Evolutionary conservation across 2,797 vertebrate genomes (phyloP).

Genomic region (Chelmon rostratus): DNA sequence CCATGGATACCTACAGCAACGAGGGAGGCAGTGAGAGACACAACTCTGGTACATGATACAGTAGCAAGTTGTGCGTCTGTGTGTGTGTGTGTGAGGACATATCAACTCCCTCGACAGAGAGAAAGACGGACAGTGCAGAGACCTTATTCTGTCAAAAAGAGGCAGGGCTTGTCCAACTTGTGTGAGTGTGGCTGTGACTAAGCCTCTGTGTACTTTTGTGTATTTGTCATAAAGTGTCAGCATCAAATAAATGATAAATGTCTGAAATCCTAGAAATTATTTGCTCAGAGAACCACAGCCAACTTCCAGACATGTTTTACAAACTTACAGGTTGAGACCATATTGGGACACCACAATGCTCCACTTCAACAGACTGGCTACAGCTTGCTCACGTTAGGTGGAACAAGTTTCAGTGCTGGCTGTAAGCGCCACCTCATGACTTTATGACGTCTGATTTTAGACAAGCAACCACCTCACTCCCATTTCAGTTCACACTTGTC

Average conservation of each 20-base stretch:
- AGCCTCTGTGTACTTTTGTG: constrained; percentile 3
- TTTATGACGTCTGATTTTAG: too few species aligned
- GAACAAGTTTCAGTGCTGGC: too few species aligned
- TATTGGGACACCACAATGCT: too few species aligned
- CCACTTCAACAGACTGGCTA: too few species aligned
- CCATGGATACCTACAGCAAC: constrained; percentile 94
- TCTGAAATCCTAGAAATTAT: constrained; percentile 14
- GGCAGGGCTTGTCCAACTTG: neutral
- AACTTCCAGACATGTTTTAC: constrained; percentile 32
- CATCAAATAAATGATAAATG: constrained; percentile 28
- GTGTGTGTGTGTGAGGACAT: neutral
- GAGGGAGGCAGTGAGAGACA: constrained; percentile 87
- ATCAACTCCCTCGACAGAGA: neutral
- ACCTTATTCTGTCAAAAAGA: constrained; percentile 29
- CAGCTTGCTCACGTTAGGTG: too few species aligned
- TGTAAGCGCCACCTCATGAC: too few species aligned
- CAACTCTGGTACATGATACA: constrained; percentile 75
- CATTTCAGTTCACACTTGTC: neutral
- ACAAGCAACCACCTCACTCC: too few species aligned
- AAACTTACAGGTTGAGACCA: too few species aligned
- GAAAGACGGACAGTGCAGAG: neutral
- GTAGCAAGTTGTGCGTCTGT: constrained; percentile 16
- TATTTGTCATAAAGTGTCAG: constrained; percentile 6
- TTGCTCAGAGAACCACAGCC: neutral
- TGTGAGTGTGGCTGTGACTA: neutral